Conservation (phyloP, 1,140 invertebrate genomes). For the Drosophila bocqueti region DNA sequence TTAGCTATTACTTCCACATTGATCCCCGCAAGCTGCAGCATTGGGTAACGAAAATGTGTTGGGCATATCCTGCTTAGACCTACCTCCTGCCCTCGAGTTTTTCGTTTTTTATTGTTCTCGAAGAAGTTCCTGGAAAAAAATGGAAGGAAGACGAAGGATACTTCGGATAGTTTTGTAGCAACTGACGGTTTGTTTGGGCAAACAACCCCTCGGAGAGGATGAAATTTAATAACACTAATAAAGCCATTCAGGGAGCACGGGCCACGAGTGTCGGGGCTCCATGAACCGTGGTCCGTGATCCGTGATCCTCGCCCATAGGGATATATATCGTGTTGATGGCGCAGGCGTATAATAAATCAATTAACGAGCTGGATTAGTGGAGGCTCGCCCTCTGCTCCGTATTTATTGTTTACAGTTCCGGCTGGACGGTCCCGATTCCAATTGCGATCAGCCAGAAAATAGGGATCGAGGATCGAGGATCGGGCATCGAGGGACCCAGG, state of each 20-base stretch:
- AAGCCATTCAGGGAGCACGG: slow-evolving; percentile 60
- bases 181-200: slow-evolving; percentile 48
- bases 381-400: slow-evolving; percentile 36
- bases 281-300: slow-evolving; percentile 12
- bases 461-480: slow-evolving; percentile 2
- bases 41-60: slow-evolving; percentile 17
- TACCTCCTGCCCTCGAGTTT: background rate
- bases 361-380: slow-evolving; percentile 66
- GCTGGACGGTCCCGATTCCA: slow-evolving; percentile 57
- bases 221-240: slow-evolving; percentile 81
- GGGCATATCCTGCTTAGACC: slow-evolving; percentile 35
- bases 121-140: slow-evolving; percentile 24
- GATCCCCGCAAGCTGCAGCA: slow-evolving; percentile 13
- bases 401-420: slow-evolving; percentile 84
- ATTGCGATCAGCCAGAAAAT: slow-evolving; percentile 38
- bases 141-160: slow-evolving; percentile 22
- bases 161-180: slow-evolving; percentile 47
- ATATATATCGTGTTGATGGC: slow-evolving; percentile 49
- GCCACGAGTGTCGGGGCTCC: slow-evolving; percentile 9
- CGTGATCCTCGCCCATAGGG: slow-evolving; percentile 10
- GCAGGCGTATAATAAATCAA: slow-evolving; percentile 81
- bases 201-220: slow-evolving; percentile 53
- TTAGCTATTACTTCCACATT: background rate
- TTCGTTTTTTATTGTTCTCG: slow-evolving; percentile 33
- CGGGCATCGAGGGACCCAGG: slow-evolving; percentile 29